These are phyloP conservation scores for Drosophila prosaltans DNA, from an alignment of 1,140 invertebrate genomes.

Conservation along the genomic window DNA sequence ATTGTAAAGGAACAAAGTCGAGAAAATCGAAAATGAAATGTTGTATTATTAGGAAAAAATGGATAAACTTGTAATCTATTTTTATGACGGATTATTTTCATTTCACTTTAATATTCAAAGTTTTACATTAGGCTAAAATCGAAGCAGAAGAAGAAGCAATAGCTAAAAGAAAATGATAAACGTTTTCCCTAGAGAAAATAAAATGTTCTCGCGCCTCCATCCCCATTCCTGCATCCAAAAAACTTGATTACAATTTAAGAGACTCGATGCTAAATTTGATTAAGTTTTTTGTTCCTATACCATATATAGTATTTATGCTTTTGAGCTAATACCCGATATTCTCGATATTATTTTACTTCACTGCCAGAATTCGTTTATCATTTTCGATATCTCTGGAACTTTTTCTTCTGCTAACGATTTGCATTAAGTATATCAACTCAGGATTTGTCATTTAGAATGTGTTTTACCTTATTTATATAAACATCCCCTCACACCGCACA, in stretches of 20 bases:
- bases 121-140: slow-evolving; percentile 26
- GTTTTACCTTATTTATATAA: slow-evolving; percentile 9
- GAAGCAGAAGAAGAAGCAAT: not conserved
- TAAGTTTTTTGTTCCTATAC: not conserved
- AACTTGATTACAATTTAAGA: not conserved
- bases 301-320: too few species aligned
- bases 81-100: not conserved
- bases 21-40: slow-evolving; percentile 29
- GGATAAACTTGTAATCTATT: not conserved
- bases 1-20: slow-evolving; percentile 13
- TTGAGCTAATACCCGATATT: too few species aligned
- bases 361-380: slow-evolving; percentile 15
- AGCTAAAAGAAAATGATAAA: slow-evolving; percentile 1
- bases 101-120: slow-evolving; percentile 7
- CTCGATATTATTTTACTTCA: not conserved
- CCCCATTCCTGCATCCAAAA: not conserved
- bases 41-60: slow-evolving; percentile 22
- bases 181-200: not conserved
- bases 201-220: not conserved
- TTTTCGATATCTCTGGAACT: not conserved
- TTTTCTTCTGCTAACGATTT: slow-evolving; percentile 13
- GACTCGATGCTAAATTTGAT: not conserved
- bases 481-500: not conserved
- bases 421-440: slow-evolving; percentile 5
- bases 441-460: slow-evolving; percentile 1